Evolutionary conservation across 2,113 vertebrate genomes (phyloP), one percentile per base, ranked within the genome.

Genomic region (Oreotrochilus melanogaster): DNA sequence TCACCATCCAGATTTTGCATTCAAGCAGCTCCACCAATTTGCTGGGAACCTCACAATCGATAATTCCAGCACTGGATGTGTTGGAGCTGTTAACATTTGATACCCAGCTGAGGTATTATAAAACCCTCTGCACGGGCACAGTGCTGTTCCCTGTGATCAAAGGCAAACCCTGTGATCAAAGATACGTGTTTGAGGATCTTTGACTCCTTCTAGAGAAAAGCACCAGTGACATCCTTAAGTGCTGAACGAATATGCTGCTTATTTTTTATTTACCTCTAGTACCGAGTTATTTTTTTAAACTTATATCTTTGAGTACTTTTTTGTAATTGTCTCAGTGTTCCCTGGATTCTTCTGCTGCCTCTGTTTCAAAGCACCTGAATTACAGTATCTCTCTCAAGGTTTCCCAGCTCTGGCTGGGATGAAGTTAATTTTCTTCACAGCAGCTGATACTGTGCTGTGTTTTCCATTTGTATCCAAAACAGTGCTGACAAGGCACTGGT

Each of bases 141-240:
- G 45, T 0, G 0, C 74, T 85, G 58, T 25, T 89, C 54, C 50
- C 58, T 72, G 43, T n/a, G 48, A 78, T 73, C 75, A 96, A 80
- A 91, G 85, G 72, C 33, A 56, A 88, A 48, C 35, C 53, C 54
- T 61, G 43, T 30, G 78, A 72, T 90, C 86, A 85, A 88, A 90
- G 50, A 8, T 39, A 21, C 2, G 17, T 42, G 48, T 57, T 43
- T 45, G 73, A 81, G 31, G 65, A 51, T 72, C 71, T 76, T 88
- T 70, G 71, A 31, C 54, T 89, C 61, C 64, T 73, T 54, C 60
- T 39, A 48, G 60, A 72, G 65, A 51, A 84, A 62, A 78, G 22
- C 53, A 61, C 12, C 5, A 2, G 57, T 21, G 31, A 71, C 18
- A 56, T 16, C 57, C 72, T 64, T 70, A 42, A 84, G 8, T 45